Evolutionary conservation across 2,113 vertebrate species (phyloP).

Genomic region (Varanus salvator): DNA sequence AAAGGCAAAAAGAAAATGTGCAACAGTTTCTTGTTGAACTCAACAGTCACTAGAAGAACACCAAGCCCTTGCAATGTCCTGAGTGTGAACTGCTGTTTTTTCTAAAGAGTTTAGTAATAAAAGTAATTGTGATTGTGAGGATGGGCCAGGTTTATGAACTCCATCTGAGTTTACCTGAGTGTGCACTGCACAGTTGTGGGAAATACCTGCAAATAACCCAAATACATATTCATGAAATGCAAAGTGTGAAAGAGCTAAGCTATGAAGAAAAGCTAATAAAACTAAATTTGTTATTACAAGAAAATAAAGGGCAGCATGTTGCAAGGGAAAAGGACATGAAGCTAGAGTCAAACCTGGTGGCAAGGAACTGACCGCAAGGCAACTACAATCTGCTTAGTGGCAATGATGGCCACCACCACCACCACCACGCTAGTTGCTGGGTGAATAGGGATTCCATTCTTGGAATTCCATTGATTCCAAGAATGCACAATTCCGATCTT

Average conservation of each 20-base stretch:
- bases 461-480: too few relatives aligned
- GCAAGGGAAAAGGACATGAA: neutral
- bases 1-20: neutral
- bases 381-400: neutral
- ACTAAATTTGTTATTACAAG: neutral
- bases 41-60: neutral
- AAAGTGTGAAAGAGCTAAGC: neutral
- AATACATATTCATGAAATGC: neutral
- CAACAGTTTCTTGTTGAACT: neutral
- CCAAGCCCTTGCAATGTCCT: neutral
- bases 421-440: neutral
- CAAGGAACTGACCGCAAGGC: neutral
- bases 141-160: neutral
- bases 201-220: neutral
- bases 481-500: neutral
- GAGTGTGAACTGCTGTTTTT: too few relatives aligned
- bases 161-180: too few relatives aligned
- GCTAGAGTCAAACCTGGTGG: neutral
- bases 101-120: neutral
- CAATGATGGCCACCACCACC: neutral
- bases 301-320: neutral
- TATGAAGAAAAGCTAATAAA: neutral
- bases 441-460: neutral
- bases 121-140: neutral
- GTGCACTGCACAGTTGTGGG: too few relatives aligned